phyloP scores from a whole-genome alignment of 2,797 vertebrate species.

The Picus viridis region DNA sequence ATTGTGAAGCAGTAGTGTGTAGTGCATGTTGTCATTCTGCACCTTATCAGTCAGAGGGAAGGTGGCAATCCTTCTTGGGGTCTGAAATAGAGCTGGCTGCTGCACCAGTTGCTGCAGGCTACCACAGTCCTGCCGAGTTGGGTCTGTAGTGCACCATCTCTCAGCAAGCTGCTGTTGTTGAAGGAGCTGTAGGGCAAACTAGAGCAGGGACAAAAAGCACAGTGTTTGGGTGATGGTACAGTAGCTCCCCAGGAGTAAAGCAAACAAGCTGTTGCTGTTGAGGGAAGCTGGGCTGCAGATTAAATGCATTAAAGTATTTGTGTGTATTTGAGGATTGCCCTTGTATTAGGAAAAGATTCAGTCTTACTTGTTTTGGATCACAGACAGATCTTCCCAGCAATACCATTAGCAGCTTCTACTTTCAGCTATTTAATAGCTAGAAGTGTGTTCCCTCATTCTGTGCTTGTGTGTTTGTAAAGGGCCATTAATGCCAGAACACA shows the following conservation, averaged over 20 bases:
- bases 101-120: neutral
- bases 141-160: neutral
- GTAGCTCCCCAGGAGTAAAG: neutral
- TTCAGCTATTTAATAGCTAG: neutral
- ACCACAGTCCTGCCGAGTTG: rapidly evolving
- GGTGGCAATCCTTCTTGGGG: neutral
- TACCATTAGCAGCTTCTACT: neutral
- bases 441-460: neutral
- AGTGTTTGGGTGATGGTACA: neutral
- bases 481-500: neutral
- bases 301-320: neutral
- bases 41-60: neutral
- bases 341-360: neutral
- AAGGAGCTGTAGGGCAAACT: neutral
- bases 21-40: neutral
- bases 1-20: neutral
- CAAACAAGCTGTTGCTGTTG: neutral
- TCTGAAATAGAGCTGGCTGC: neutral
- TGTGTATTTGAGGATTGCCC: neutral
- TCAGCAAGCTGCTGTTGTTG: neutral
- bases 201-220: neutral
- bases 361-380: neutral
- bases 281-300: neutral
- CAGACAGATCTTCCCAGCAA: neutral
- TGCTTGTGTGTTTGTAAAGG: neutral